phyloP scores from a whole-genome alignment of 2,888 invertebrate genomes.

The Drosophila pseudotalamancana region DNA sequence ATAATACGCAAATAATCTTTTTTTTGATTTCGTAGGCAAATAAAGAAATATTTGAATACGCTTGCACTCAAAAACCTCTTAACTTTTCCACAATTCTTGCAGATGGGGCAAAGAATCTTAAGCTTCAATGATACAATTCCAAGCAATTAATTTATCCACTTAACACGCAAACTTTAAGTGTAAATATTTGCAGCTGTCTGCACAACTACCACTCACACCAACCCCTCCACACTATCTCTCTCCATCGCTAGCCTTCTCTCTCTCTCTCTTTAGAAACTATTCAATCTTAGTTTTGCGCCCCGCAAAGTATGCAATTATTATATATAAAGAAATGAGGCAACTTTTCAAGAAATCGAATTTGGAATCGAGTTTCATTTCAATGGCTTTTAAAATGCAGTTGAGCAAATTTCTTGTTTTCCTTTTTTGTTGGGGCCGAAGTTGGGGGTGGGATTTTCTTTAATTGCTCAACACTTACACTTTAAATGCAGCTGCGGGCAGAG shows the following conservation, averaged over 20 bases:
- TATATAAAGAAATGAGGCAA: conserved; percentile 61
- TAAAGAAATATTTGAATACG: no score
- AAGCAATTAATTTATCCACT: conserved; percentile 75
- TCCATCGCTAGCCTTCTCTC: neutral
- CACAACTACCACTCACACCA: neutral
- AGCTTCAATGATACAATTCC: conserved; percentile 68
- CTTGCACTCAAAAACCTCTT: no score
- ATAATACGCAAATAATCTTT: no score
- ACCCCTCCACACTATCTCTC: neutral
- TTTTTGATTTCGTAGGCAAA: no score
- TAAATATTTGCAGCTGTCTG: conserved; percentile 67
- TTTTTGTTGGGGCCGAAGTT: conserved; percentile 18
- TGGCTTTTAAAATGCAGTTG: conserved; percentile 71
- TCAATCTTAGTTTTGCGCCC: conserved; percentile 30
- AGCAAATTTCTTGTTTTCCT: conserved; percentile 32
- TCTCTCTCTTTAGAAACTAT: neutral
- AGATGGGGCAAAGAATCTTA: conserved; percentile 39
- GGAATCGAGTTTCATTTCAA: conserved; percentile 56
- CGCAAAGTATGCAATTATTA: conserved; percentile 73
- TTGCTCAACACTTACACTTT: conserved; percentile 62
- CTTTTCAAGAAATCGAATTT: conserved; percentile 13
- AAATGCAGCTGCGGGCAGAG: conserved; percentile 45
- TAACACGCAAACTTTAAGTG: conserved; percentile 77
- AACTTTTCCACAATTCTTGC: neutral
- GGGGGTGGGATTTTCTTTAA: conserved; percentile 61